Evolutionary conservation across 2,797 vertebrate genomes (phyloP), one percentile per base, ranked within the genome.

Genomic region (Sternotherus odoratus): DNA sequence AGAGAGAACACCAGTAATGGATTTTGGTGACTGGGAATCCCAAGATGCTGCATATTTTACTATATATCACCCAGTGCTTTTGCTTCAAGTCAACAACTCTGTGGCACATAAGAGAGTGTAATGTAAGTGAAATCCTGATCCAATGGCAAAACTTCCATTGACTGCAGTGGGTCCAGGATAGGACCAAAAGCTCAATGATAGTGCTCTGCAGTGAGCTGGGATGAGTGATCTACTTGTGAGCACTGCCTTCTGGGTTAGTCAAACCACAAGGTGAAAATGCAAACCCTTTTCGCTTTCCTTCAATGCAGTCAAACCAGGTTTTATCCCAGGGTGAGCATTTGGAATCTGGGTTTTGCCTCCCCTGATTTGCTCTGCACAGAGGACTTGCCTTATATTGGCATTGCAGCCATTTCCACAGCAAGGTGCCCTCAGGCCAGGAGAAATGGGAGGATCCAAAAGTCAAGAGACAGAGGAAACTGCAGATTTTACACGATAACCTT

Each of bases 341-440:
- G 0, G 39, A 5, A 1, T 9, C 54, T 78, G 88, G 19, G 26
- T 11, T 2, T 0, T 77, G 13, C n/a, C 12, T 36, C 12, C n/a
- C 1, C 0, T 79, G 66, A 23, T 19, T n/a, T 60, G 63, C 50
- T 49, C 60, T 4, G 3, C 23, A 46, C 17, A 17, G 13, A 77
- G 30, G 82, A 0, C 17, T 51, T 15, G 33, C 33, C 57, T 9
- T n/a, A 17, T 9, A 1, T 12, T 33, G 78, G 53, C 1, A 0
- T 39, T 90, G 79, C 54, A 89, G 39, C 19, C 75, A 3, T 63
- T 90, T 5, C 8, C 0, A 16, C 4, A 30, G 75, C 19, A 26
- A 5, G 6, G 23, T 0, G 57, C 63, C 12, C 0, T 0, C 0
- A 0, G 17, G 1, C 48, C 26, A 56, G 26, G 19, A 56, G 72